Evolutionary conservation across 2,113 vertebrate genomes (phyloP).

Genomic region (Aramus guarauna): DNA sequence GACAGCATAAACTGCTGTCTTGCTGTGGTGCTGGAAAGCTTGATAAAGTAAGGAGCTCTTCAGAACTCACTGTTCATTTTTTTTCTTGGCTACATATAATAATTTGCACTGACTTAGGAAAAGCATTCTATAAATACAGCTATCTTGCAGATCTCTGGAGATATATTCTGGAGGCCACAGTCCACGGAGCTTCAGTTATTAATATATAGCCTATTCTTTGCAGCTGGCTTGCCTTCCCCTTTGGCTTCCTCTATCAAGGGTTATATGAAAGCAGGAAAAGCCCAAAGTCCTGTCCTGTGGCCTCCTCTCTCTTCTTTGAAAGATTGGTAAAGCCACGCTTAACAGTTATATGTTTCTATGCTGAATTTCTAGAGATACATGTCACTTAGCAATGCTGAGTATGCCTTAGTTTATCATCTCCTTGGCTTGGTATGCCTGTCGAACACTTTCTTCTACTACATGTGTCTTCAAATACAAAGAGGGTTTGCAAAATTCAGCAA

Average conservation of each 20-base stretch:
- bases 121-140: neutral
- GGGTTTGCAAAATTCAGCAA: neutral
- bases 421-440: neutral
- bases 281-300: neutral
- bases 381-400: neutral
- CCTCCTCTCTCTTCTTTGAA: neutral
- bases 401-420: neutral
- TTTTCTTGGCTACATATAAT: neutral
- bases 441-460: fast-evolving
- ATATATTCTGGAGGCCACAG: neutral
- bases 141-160: neutral
- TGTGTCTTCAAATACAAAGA: neutral
- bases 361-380: neutral
- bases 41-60: neutral
- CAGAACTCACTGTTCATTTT: neutral
- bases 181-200: neutral
- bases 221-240: neutral
- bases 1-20: neutral
- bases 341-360: fast-evolving
- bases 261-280: neutral
- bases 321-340: neutral
- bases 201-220: neutral
- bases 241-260: neutral
- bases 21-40: neutral
- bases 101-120: neutral